Base-by-base conservation (phyloP, 2,888 invertebrate genomes). In the Phyto melanocephala region DNA sequence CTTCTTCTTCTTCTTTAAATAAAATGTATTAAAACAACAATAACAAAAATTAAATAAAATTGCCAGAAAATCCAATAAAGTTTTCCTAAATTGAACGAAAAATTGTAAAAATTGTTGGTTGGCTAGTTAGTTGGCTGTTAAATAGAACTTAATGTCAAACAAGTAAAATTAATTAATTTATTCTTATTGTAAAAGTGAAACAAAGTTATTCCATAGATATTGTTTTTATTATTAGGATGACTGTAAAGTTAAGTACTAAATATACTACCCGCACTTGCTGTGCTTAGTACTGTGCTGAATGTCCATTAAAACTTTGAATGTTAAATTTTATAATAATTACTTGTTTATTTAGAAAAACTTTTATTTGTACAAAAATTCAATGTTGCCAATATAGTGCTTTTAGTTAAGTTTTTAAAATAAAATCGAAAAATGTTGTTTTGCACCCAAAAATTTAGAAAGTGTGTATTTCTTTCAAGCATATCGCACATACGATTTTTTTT, bases 101-200 rank as follows among this genome's bases (percentile, higher is more conserved):
- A 78, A 70, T 78, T 54, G 35, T 70, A 70, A 28, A 63, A 63
- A 63, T 10, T 65, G 17, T 54, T 74, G 45, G 45, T 60, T 65
- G 13, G 3, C 6, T 5, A 28, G 58, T 28, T 47, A 10, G 1
- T 20, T 60, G 37, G 1, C 60, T 8, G 42, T 35, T 70, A 70
- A 77, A 68, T 54, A 74, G 68, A 67, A 58, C 20, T 71, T 65
- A 50, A 75, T 60, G 50, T 63, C 47, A 40, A 52, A 58, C 6
- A 52, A 42, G 24, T 56, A 75, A 72, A 74, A 68, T 84, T 81
- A 81, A 81, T 84, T 84, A 84, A 84, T 82, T 82, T 82, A 79
- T 82, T 79, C 37, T 67, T 76, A 62, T 79, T 72, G 67, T 63
- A 17, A 63, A 78, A 65, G 13, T 6, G 17, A 75, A 67, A 56